Percentiles rank a stretch among this genome's conserved stretches.
phyloP scores from a whole-genome alignment of 2,888 invertebrate species.

The Sericinus montela region DNA sequence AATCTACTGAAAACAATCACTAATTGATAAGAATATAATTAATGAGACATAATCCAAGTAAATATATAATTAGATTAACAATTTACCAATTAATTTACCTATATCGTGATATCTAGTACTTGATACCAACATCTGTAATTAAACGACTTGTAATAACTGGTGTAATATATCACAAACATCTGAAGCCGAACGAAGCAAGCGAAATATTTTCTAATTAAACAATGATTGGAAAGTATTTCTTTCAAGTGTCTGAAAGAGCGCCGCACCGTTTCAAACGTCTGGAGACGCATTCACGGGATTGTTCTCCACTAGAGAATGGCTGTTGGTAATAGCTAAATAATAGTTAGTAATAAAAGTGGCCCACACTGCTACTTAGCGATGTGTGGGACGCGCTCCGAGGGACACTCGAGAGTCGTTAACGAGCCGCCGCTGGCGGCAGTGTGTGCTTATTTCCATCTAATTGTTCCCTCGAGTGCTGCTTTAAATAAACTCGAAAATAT shows the following conservation, averaged over 20 bases:
- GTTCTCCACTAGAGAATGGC: not conserved
- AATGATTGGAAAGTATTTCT: not conserved
- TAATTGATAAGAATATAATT: no score
- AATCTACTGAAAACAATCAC: no score
- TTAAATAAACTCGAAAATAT: not conserved
- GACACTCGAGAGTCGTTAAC: not conserved
- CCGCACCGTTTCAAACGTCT: not conserved
- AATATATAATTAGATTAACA: not conserved
- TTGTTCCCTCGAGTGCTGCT: not conserved
- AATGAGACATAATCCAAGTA: not conserved
- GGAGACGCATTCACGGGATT: not conserved
- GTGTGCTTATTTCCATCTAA: slow-evolving; percentile 1
- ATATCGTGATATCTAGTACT: not conserved
- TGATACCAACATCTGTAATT: not conserved
- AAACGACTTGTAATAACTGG: not conserved
- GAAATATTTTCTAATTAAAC: no score
- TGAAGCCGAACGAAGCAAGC: no score
- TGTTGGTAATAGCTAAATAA: not conserved
- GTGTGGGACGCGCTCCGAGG: not conserved
- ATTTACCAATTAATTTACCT: not conserved
- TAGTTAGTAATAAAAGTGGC: not conserved
- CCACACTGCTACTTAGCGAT: not conserved
- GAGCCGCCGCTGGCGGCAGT: not conserved
- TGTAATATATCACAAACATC: no score
- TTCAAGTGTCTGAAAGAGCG: not conserved